Evolutionary conservation across 2,113 vertebrate genomes (phyloP), one percentile per base, ranked within the genome.

Genomic region (Pelobates fuscus): DNA sequence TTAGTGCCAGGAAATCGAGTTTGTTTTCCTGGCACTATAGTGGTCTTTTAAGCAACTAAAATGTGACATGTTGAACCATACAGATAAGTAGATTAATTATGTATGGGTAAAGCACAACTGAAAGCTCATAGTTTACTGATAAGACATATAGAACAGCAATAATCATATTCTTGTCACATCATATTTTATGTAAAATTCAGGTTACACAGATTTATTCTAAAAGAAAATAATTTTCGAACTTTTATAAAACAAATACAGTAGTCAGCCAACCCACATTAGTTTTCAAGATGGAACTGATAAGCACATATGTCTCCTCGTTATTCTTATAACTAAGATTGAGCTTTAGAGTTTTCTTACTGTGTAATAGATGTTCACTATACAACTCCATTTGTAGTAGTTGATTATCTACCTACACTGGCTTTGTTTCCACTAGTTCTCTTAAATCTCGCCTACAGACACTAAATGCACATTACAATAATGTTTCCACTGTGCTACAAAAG

Each of bases 361-460:
- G 41, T 71, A 71, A 71, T 71, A 49, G 24, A 71, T 71, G 69
- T 71, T 61, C 69, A 29, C 58, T 49, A 18, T 61, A 61, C 57
- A 46, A 37, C 69, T 71, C 58, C 58, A 71, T 49, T 61, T 71
- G 58, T 32, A 43, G 30, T 11, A 61, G 37, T 70, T 49, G 69
- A 61, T 71, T 30, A 71, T 49, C 57, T 46, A 46, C 69, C 69
- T 71, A 71, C 57, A 71, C 68, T 71, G 25, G 57, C 26, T 62
- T 71, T 17, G 70, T 29, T 71, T 52, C 43, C 70, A 71, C 58
- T 71, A 32, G 70, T 30, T 71, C 62, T 63, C 59, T 58, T 52
- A 71, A 54, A 72, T 37, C 59, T 63, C 44, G 59, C 43, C 59
- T 63, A 63, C 44, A 18, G 54, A 24, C 44, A 52, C 26, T 54